Conservation (phyloP, 2,797 vertebrate genomes). For the Cirrhinus mrigala region DNA sequence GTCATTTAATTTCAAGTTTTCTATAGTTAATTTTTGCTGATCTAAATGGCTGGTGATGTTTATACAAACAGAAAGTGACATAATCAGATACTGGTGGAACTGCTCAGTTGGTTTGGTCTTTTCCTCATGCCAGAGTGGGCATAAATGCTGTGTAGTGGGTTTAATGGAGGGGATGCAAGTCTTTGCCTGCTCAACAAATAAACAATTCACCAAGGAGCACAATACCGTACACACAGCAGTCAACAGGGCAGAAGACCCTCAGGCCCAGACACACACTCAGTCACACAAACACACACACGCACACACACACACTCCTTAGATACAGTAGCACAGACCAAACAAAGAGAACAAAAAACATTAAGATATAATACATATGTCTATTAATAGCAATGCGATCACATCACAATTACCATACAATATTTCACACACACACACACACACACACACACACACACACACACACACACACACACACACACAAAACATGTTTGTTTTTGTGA, state of each 20-base stretch:
- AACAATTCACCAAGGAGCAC: slow-evolving; percentile 42
- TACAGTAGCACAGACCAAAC: not conserved
- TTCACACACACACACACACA: not conserved
- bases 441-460: slow-evolving; percentile 11
- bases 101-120: slow-evolving; percentile 26
- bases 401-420: slow-evolving; percentile 1
- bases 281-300: not conserved
- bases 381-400: not conserved
- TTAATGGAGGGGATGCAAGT: slow-evolving; percentile 61
- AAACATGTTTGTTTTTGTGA: no score
- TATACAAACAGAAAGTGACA: not conserved
- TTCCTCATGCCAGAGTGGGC: slow-evolving; percentile 47
- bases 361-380: not conserved
- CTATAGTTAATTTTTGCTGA: not conserved
- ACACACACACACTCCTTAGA: not conserved
- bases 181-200: slow-evolving; percentile 59
- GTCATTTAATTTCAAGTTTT: not conserved
- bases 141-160: slow-evolving; percentile 52
- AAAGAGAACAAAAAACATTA: not conserved
- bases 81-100: not conserved
- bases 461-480: slow-evolving; percentile 1
- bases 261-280: slow-evolving; percentile 1
- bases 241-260: slow-evolving; percentile 51
- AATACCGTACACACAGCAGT: slow-evolving; percentile 41
- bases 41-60: not conserved